Evolutionary conservation across 37 sponge, comb jelly and placozoan species (phyloP).

Genomic region (Geodia barretti): DNA sequence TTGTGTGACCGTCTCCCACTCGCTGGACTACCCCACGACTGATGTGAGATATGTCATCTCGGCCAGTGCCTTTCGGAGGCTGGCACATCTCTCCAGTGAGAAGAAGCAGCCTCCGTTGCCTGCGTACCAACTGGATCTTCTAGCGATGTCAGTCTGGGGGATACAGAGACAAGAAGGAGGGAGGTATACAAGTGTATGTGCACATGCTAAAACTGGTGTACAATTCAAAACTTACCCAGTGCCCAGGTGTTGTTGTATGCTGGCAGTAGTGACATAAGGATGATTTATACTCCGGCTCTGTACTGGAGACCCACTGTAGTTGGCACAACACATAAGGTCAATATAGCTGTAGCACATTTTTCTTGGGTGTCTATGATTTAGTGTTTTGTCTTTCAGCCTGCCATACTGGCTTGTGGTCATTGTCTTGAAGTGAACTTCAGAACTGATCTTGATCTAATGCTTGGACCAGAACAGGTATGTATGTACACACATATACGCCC

Average conservation of each 20-base stretch:
- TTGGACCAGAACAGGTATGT: conserved; percentile 51
- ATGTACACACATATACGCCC: too few species aligned
- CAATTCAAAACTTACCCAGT: not conserved
- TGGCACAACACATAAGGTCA: not conserved
- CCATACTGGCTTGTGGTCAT: conserved; percentile 42
- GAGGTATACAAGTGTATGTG: not conserved
- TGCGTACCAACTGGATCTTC: conserved; percentile 62
- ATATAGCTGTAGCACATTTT: not conserved
- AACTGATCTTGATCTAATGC: conserved; percentile 29
- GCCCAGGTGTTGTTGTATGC: conserved; percentile 8
- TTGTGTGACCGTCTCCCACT: conserved; percentile 33
- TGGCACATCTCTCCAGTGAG: conserved; percentile 34
- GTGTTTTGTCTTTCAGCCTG: too few species aligned
- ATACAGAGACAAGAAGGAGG: not conserved
- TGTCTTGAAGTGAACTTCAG: conserved; percentile 47
- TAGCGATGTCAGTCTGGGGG: conserved; percentile 47
- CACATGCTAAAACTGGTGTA: not conserved
- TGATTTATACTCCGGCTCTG: conserved; percentile 53
- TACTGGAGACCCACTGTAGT: conserved; percentile 17
- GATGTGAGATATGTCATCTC: conserved; percentile 43
- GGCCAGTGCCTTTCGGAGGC: conserved; percentile 23
- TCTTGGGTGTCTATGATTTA: too few species aligned
- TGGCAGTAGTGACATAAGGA: conserved; percentile 23
- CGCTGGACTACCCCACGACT: conserved; percentile 42
- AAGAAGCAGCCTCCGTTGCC: conserved; percentile 60